These are phyloP conservation scores for Fundulus diaphanus DNA, from an alignment of 2,797 vertebrate species.

Conservation along the genomic window DNA sequence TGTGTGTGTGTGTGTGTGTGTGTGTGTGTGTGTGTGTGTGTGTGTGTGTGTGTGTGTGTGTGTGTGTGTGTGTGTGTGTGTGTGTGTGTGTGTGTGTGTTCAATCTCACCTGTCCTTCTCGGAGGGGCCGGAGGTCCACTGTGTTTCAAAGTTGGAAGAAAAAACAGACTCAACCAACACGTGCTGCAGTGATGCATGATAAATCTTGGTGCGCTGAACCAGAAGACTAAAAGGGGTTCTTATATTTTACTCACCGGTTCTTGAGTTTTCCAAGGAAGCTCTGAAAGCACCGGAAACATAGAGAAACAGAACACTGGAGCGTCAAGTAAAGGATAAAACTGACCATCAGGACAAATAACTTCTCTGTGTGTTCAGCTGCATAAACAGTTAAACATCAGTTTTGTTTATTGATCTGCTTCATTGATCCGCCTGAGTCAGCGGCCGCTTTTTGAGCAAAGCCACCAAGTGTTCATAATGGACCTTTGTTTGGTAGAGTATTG, in stretches of 20 bases:
- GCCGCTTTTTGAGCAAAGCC: conserved; percentile 11
- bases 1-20: neutral
- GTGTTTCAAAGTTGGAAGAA: conserved; percentile 43
- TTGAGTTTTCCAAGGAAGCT: conserved; percentile 81
- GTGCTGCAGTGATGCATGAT: neutral
- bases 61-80: too few relatives aligned
- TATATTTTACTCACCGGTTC: conserved; percentile 72
- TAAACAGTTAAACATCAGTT: conserved; percentile 30
- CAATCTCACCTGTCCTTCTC: conserved; percentile 72
- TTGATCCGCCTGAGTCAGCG: conserved; percentile 17
- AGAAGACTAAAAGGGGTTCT: neutral
- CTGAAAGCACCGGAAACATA: conserved; percentile 64
- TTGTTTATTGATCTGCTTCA: conserved; percentile 16
- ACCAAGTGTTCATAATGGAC: conserved; percentile 11
- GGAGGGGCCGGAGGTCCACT: conserved; percentile 76
- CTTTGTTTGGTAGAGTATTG: conserved; percentile 18
- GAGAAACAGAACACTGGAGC: neutral
- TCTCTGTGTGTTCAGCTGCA: neutral
- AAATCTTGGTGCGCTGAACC: neutral
- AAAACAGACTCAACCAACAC: neutral
- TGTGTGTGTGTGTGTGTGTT: neutral
- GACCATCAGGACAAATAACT: neutral
- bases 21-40: too few relatives aligned
- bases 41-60: too few relatives aligned
- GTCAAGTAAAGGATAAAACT: neutral